Evolutionary conservation across 1,140 invertebrate genomes (phyloP).

Genomic region (Sitophilus oryzae): DNA sequence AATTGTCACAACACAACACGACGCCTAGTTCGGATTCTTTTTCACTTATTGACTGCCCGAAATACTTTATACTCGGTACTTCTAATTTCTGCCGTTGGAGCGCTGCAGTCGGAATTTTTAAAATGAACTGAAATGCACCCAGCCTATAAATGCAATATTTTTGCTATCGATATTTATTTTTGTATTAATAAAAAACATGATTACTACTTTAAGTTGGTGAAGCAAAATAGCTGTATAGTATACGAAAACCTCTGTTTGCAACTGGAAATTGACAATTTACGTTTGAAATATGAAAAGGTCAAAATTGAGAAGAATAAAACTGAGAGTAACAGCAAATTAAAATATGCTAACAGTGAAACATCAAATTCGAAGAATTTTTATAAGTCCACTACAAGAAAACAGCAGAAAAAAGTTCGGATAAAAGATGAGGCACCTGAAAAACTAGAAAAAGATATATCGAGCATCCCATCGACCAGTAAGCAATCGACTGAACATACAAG

Average conservation of each 20-base stretch:
- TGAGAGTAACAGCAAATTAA: slow-evolving; percentile 33
- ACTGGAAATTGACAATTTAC: slow-evolving; percentile 36
- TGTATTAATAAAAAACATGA: neutral
- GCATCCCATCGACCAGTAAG: slow-evolving; percentile 9
- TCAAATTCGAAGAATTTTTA: neutral
- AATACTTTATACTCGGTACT: too few species aligned
- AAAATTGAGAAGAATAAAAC: slow-evolving; percentile 25
- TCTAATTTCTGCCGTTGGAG: too few species aligned
- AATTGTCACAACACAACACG: too few species aligned
- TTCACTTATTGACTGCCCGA: too few species aligned
- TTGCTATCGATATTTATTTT: neutral
- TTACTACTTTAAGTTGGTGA: slow-evolving; percentile 35
- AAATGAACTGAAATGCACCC: too few species aligned
- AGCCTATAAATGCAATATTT: too few species aligned
- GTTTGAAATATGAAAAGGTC: slow-evolving; percentile 28
- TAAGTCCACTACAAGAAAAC: slow-evolving; percentile 11
- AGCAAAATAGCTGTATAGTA: slow-evolving; percentile 39
- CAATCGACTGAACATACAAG: slow-evolving; percentile 5
- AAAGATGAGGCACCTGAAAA: slow-evolving; percentile 24
- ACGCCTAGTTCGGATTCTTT: too few species aligned
- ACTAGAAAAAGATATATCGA: slow-evolving; percentile 21
- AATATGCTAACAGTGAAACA: slow-evolving; percentile 31
- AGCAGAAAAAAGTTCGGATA: slow-evolving; percentile 19
- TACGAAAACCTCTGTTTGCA: slow-evolving; percentile 41
- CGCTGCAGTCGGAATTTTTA: too few species aligned